A percentile compares a stretch with the other conserved stretches of the same genome.
phyloP scores from a whole-genome alignment of 2,113 vertebrate genomes.

The Murina feae region DNA sequence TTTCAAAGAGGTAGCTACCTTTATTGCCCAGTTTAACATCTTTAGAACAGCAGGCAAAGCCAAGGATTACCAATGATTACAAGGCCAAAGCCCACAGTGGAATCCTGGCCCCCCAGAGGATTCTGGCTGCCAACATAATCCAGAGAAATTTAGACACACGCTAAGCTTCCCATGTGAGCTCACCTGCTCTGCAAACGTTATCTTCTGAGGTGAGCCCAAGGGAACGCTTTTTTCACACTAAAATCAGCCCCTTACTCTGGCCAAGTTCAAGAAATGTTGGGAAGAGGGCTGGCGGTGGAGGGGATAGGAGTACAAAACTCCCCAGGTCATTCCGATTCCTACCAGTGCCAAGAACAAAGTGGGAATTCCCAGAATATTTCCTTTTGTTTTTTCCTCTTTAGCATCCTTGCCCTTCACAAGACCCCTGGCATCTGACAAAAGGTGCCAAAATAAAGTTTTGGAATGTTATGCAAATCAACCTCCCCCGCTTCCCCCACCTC shows the following conservation, averaged over 20 bases:
- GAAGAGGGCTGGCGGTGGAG: accelerated
- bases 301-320: neutral
- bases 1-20: neutral
- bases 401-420: conserved; percentile 4
- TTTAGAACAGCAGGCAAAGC: neutral
- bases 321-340: neutral
- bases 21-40: neutral
- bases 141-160: neutral
- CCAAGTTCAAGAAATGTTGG: neutral
- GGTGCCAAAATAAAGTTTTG: conserved; percentile 14
- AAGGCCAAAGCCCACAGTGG: neutral
- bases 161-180: neutral
- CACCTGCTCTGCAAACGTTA: neutral
- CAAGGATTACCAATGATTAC: neutral
- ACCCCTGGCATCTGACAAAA: conserved; percentile 16
- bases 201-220: neutral
- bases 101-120: neutral
- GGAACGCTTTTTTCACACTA: neutral
- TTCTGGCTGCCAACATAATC: neutral
- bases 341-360: conserved; percentile 45
- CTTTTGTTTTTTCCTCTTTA: conserved; percentile 63
- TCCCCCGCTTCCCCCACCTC: neutral
- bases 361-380: conserved; percentile 65
- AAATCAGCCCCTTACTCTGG: neutral
- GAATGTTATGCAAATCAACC: neutral